Conservation (phyloP, 2,113 vertebrate genomes). For the Amia ocellicauda region DNA sequence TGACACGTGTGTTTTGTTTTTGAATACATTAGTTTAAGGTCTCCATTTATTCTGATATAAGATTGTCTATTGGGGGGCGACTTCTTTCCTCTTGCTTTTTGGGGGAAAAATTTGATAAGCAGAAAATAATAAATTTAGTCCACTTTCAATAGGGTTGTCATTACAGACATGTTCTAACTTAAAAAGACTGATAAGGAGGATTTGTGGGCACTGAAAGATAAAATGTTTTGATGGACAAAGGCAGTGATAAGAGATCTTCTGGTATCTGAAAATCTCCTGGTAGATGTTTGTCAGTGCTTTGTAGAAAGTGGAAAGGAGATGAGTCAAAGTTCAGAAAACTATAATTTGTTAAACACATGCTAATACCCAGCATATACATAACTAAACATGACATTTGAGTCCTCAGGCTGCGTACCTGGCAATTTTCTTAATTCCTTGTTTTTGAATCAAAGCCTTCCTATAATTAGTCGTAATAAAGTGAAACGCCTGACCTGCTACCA, state of each 20-base stretch:
- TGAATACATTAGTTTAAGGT: constrained; percentile 28
- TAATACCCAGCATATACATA: not conserved
- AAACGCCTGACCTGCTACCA: too few species aligned
- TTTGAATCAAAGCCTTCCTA: not conserved
- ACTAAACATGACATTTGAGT: constrained; percentile 4
- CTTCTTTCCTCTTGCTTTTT: constrained; percentile 12
- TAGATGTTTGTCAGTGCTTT: too few species aligned
- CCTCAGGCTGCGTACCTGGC: not conserved
- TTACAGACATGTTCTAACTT: not conserved
- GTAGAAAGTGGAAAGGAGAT: not conserved
- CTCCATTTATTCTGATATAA: constrained; percentile 18
- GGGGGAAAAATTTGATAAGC: not conserved
- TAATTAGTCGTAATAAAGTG: not conserved
- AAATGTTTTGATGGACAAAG: not conserved
- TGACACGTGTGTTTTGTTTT: constrained; percentile 3
- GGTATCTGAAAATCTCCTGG: too few species aligned
- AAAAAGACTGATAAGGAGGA: too few species aligned
- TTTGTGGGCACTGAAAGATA: not conserved
- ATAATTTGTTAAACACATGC: not conserved
- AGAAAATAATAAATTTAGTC: too few species aligned
- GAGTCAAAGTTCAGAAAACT: not conserved
- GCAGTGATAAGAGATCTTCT: not conserved
- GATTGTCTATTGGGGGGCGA: constrained; percentile 4
- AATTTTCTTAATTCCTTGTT: not conserved
- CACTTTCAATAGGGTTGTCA: not conserved